Evolutionary conservation across 2,888 invertebrate genomes (phyloP).

Genomic region (Graphium colonna): DNA sequence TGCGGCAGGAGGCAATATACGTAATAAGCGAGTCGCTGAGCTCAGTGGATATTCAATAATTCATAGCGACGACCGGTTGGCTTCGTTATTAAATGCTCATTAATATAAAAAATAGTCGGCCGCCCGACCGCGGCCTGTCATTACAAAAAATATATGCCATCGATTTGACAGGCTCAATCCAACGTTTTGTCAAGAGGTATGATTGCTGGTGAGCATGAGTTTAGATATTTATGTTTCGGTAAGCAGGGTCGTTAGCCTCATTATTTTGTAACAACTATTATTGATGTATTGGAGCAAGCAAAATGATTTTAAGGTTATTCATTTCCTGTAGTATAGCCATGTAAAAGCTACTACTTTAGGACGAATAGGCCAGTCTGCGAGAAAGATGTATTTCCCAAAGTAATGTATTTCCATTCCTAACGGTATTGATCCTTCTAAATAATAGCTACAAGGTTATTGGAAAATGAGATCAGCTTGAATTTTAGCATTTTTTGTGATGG

Average conservation of each 20-base stretch:
- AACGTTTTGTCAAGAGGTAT: constrained; percentile 9
- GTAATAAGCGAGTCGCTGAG: neutral
- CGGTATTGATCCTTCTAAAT: no score
- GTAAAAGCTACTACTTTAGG: no score
- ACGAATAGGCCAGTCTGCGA: no score
- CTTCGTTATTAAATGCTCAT: constrained; percentile 9
- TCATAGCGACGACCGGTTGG: constrained; percentile 9
- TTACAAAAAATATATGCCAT: constrained; percentile 4
- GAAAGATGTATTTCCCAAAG: no score
- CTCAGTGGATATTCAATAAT: constrained; percentile 10
- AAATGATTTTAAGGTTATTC: no score
- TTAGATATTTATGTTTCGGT: neutral
- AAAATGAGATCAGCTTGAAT: no score
- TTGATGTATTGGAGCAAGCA: no score
- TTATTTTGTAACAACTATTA: neutral
- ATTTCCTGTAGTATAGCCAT: no score
- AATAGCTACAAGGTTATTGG: no score
- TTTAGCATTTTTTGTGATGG: no score
- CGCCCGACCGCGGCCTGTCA: neutral
- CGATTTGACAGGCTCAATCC: constrained; percentile 6
- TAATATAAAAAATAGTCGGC: constrained; percentile 9
- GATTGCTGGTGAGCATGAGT: neutral
- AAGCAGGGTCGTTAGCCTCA: neutral
- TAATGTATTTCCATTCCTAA: no score
- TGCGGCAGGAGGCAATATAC: neutral